phyloP scores from a whole-genome alignment of 2,888 invertebrate species.

The Drosophila austrosaltans region DNA sequence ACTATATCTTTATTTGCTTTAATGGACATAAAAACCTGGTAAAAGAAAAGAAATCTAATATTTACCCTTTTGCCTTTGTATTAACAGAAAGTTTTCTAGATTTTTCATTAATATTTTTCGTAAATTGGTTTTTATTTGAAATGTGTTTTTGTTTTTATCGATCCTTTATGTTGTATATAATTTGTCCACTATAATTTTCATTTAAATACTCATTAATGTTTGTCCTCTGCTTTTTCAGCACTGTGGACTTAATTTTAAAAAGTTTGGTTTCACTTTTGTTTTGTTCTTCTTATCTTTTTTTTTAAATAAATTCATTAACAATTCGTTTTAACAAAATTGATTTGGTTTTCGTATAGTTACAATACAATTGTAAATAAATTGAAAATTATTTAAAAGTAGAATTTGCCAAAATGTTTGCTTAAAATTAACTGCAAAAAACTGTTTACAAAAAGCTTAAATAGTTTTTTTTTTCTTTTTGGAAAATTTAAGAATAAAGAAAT shows the following conservation, averaged over 20 bases:
- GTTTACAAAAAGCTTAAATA: slow-evolving; percentile 1
- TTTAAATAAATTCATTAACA: slow-evolving; percentile 74
- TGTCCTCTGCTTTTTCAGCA: slow-evolving; percentile 13
- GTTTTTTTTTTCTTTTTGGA: slow-evolving; percentile 15
- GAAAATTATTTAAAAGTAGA: slow-evolving; percentile 29
- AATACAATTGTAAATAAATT: slow-evolving; percentile 44
- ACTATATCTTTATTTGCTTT: too few relatives aligned
- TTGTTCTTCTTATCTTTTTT: slow-evolving; percentile 24
- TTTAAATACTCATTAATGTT: slow-evolving; percentile 51
- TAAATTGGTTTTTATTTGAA: slow-evolving; percentile 45
- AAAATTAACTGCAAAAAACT: slow-evolving; percentile 29
- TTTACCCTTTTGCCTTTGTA: too few relatives aligned
- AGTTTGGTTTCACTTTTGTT: neutral
- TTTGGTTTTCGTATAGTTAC: slow-evolving; percentile 33
- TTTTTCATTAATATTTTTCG: neutral
- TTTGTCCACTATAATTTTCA: slow-evolving; percentile 71
- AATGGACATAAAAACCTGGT: too few relatives aligned
- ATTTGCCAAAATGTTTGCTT: slow-evolving; percentile 26
- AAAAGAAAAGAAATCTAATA: too few relatives aligned
- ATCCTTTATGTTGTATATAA: slow-evolving; percentile 55
- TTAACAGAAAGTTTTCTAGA: too few relatives aligned
- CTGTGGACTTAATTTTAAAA: slow-evolving; percentile 53
- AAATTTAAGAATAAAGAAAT: slow-evolving; percentile 20
- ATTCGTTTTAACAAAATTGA: slow-evolving; percentile 68
- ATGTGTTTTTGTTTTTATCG: slow-evolving; percentile 39